Conservation (phyloP, 1,140 invertebrate genomes). For the Leptestheria dahalacensis region DNA sequence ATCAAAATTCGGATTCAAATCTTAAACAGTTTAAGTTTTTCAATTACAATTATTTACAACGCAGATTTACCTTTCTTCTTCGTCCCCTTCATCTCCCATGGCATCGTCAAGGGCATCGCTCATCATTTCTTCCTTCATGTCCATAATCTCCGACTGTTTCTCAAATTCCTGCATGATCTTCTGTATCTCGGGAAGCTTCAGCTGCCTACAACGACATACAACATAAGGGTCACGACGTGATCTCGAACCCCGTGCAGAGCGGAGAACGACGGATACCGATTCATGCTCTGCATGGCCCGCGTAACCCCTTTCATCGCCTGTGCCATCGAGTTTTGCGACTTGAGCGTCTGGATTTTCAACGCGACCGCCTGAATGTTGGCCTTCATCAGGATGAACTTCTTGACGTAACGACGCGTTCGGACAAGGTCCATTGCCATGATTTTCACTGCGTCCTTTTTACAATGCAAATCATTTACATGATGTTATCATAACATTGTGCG, state of each 20-base stretch:
- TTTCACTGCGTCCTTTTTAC: slow-evolving; percentile 85
- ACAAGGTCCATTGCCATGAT: slow-evolving; percentile 99
- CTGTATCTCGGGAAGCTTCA: slow-evolving; percentile 98
- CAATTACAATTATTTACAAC: not conserved
- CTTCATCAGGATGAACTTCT: slow-evolving; percentile 99
- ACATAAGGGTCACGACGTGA: not conserved
- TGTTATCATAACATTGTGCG: no score
- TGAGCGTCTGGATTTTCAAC: slow-evolving; percentile 93
- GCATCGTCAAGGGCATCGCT: slow-evolving; percentile 99
- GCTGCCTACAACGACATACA: slow-evolving; percentile 42
- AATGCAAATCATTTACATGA: not conserved
- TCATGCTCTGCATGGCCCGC: slow-evolving; percentile 97
- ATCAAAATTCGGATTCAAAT: slow-evolving; percentile 21
- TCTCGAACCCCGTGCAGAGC: no score
- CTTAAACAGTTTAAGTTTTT: not conserved
- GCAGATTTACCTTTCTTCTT: slow-evolving; percentile 74
- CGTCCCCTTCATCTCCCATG: slow-evolving; percentile 95
- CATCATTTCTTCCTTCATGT: slow-evolving; percentile 99
- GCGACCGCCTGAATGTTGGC: slow-evolving; percentile 99
- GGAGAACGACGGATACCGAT: slow-evolving; percentile 41
- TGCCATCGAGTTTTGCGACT: slow-evolving; percentile 98
- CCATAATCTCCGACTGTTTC: slow-evolving; percentile 99
- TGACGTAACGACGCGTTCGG: slow-evolving; percentile 80
- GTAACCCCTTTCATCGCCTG: slow-evolving; percentile 99
- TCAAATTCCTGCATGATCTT: slow-evolving; percentile 99